Evolutionary conservation across 2,888 invertebrate genomes (phyloP), one percentile per base, ranked within the genome.

Genomic region (Agriopis marginaria): DNA sequence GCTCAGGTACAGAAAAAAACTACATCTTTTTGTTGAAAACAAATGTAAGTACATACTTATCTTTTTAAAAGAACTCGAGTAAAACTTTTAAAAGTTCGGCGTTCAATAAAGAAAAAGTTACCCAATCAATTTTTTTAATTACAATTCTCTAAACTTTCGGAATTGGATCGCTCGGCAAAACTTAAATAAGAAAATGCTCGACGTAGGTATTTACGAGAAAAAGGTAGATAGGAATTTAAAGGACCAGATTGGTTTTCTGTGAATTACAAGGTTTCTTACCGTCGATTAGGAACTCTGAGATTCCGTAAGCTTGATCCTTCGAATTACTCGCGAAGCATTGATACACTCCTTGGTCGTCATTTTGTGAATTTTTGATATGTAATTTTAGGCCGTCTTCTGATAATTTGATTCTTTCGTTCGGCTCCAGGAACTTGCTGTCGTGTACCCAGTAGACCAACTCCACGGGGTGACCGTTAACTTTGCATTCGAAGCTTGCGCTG

Each of bases 261-360:
- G 63, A 70, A 61, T 53, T 59, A 51, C 23, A 60, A 42, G 70
- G 61, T 55, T 64, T 75, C 94, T 94, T 89, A 97, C 97, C 97
- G 77, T 98, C 97, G 82, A 98, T 95, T 79, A 97, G 95, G 60
- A 97, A 95, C 86, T 98, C 97, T 1, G 97, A 96, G 0, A 96
- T 96, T 10, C 97, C 97, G 86, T 98, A 98, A 14, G 97, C 96
- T 89, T 97, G 97, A 84, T 98, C 98, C 91, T 97, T 97, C 76
- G 97, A 96, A 82, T 97, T 98, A 82, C 96, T 96, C 7, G 97
- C 97, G 79, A 98, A 96, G 87, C 98, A 99, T 84, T 99, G 98
- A 90, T 98, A 99, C 96, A 98, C 97, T 53, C 98, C 99, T 69
- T 97, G 96, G 88, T 98, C 98, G 68, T 97, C 97, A 78, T 97